Evolutionary conservation across 2,113 vertebrate genomes (phyloP), one percentile per base, ranked within the genome.

Genomic region (Leuciscus idus): DNA sequence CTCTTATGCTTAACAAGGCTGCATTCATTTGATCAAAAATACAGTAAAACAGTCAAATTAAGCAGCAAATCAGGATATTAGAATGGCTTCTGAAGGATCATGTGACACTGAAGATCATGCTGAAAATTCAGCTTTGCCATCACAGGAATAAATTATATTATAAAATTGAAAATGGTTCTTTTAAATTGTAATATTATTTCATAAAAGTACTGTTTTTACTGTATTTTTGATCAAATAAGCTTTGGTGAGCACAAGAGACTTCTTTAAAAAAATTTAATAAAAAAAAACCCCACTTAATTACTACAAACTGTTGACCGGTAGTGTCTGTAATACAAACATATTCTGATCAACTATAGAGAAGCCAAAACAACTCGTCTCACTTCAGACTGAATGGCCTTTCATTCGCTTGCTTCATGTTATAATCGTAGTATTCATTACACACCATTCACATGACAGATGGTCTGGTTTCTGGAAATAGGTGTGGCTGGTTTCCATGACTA

Each of bases 401-500:
- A 33, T 33, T 76, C 19, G 8, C 12, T 15, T 76, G 8, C 12
- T 15, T 76, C 46, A 68, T 52, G 30, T 43, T 12, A 52, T 19
- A 30, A 19, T 30, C 7, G 36, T n/a, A 48, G 39, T 26, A 4
- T 66, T 33, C 8, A 48, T 52, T 8, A 83, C 28, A 4, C 75
- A 70, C 28, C 28, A 26, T 70, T 87, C 36, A 76, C 61, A 77
- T 85, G 26, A 83, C 81, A 61, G 2, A 52, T 57, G 15, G 33
- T 9, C 21, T n/a, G 77, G 46, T 68, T 33, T 3, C 3, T 30
- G 84, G 28, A 82, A 23, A 77, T 15, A 50, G 86, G 88, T 68
- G 84, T 82, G 72, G 23, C 84, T 36, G 2, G 70, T 88, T 86
- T 4, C 88, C 77, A 85, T 86, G 82, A 36, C 61, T 33, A 86